Evolutionary conservation across 2,113 vertebrate species (phyloP), one percentile per base, ranked within the genome.

Genomic region (Tiliqua scincoides): DNA sequence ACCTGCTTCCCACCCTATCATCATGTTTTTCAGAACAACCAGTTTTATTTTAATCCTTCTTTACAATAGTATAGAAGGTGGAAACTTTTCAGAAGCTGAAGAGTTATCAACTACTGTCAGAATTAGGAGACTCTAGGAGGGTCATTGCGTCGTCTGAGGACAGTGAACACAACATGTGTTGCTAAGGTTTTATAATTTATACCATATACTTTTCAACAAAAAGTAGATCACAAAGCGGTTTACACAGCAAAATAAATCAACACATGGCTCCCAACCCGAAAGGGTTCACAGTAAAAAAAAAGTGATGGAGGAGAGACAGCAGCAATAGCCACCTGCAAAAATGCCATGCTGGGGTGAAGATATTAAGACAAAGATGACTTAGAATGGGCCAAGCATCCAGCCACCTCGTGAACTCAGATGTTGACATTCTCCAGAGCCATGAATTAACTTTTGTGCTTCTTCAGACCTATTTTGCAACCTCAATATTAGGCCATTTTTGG

Each of bases 381-480:
- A 63, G 61, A 59, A 59, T 40, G 54, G 74, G 48, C 12, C 48
- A 70, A 78, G 65, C 78, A 18, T 40, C 48, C 63, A 78, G 32
- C 74, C 79, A n/a, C 27, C 63, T 35, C 59, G 3, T 79, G 75
- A 78, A 78, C 25, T 77, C 48, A 85, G 30, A 15, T 23, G 12
- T 30, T 52, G 79, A 81, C 30, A 37, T 77, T 67, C 63, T 85
- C 62, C 83, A 85, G 43, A 84, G 21, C 57, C n/a, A 67, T 20
- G 27, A 65, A 52, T 4, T 17, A 32, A 20, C 14, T 75, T 52
- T 40, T 75, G 37, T 25, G 27, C 63, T 75, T 75, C 59, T 65
- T 75, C 72, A 65, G 59, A 74, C 40, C 20, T 65, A 65, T 37
- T 84, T 65, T 75, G 52, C 61, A 65, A 40, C 20, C 35, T 68